Base-by-base conservation (phyloP, 2,888 invertebrate species). In the Macropis europaea region DNA sequence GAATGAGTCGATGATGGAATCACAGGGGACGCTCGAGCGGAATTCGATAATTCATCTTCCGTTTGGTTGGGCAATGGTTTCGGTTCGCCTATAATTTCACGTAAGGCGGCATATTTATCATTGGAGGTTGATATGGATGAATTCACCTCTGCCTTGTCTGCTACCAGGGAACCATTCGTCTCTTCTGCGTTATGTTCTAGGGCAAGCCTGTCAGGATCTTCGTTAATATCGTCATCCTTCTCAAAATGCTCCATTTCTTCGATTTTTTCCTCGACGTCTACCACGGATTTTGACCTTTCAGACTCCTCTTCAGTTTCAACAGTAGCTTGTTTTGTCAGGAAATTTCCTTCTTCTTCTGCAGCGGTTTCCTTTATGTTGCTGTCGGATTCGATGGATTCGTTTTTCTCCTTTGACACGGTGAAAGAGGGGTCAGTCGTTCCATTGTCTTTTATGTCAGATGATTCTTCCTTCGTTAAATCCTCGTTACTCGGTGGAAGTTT, bases 31-130 rank as follows among this genome's bases (percentile, higher is more conserved):
- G 66, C 70, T 0, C 76, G 52, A 0, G 60, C 11, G 0, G 81
- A 70, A 9, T 26, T 73, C 0, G 54, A 38, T 2, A 53, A 24
- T 4, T 78, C 77, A 3, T 81, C 86, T n/a, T 74, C 75, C 53
- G 48, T 68, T 53, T 78, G 81, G 66, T 73, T 77, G 24, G 66
- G 28, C 0, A 59, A 17, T 2, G 78, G 73, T 45, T 86, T 87
- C 2, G 84, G 81, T 72, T 90, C 86, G 34, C 87, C 86, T 34
- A 95, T 95, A 9, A 94, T 93, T 85, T 96, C 96, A 0, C 96
- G 91, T 52, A 97, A 89, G 0, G 96, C 96, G 0, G 96, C 96
- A 86, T 97, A 97, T 82, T 94, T 93, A 89, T 96, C 96, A 76
- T 92, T 92, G n/a, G 91, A 90, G 57, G 90, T 90, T 0, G 91